Evolutionary conservation across 2,888 invertebrate species (phyloP).

Genomic region (Keiferia lycopersicella): DNA sequence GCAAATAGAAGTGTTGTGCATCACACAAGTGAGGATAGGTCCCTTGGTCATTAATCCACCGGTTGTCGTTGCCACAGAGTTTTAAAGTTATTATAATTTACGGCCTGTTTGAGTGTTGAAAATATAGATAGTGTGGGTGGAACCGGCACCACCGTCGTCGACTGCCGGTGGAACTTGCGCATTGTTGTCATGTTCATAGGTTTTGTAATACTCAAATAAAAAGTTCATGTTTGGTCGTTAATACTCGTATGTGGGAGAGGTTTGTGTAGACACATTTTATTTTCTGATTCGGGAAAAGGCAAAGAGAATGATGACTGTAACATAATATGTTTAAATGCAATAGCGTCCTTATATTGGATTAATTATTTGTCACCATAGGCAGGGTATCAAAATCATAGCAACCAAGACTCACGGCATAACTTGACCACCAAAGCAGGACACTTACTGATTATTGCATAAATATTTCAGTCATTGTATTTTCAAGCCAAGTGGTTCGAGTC

Average conservation of each 20-base stretch:
- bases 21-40: not conserved
- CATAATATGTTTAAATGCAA: no score
- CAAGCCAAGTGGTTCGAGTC: not conserved
- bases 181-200: conserved; percentile 29
- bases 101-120: conserved; percentile 74
- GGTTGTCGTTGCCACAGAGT: conserved; percentile 54
- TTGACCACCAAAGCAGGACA: no score
- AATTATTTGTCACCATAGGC: no score
- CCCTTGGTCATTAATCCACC: conserved; percentile 37
- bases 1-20: not conserved
- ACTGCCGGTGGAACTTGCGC: conserved; percentile 34
- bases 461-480: not conserved
- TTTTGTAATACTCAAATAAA: conserved; percentile 1
- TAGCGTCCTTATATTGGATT: no score
- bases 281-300: no score
- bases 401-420: no score
- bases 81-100: conserved; percentile 75
- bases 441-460: not conserved
- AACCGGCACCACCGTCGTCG: conserved; percentile 42
- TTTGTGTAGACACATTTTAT: no score
- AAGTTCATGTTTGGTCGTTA: not conserved
- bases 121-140: conserved; percentile 70
- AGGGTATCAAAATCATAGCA: no score
- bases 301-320: no score
- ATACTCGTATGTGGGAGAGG: no score